Conservation (phyloP, 2,888 invertebrate genomes). For the Rhopalosiphum nymphaeae region DNA sequence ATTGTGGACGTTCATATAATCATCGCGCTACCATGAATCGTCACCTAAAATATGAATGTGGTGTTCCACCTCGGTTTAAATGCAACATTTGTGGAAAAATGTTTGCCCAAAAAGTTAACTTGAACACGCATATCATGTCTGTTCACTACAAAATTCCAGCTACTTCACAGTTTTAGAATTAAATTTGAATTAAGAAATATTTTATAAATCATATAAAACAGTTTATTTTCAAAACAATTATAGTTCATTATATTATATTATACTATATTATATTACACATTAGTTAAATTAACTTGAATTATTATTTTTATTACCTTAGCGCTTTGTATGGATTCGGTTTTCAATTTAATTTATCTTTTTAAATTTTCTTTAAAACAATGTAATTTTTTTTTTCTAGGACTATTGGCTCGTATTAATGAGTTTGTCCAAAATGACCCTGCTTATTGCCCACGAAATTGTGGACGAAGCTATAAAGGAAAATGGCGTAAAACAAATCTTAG, state of each 20-base stretch:
- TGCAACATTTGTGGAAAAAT: conserved; percentile 62
- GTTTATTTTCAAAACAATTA: conserved; percentile 2
- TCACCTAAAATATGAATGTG: conserved; percentile 60
- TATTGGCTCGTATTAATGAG: conserved; percentile 49
- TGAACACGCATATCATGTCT: conserved; percentile 43
- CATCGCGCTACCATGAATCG: conserved; percentile 66
- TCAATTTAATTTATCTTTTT: background rate
- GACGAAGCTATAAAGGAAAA: conserved; percentile 72
- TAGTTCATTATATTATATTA: conserved; percentile 19
- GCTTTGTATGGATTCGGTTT: conserved; percentile 58
- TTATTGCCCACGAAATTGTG: conserved; percentile 64
- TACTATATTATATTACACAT: background rate
- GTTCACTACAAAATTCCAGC: conserved; percentile 21
- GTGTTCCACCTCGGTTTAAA: conserved; percentile 59
- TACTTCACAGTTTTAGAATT: background rate
- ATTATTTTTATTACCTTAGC: conserved; percentile 32
- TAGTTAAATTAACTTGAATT: conserved; percentile 26
- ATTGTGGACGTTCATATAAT: conserved; percentile 66
- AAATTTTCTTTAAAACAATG: background rate
- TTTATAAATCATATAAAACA: background rate
- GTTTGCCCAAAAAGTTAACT: conserved; percentile 59
- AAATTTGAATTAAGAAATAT: background rate
- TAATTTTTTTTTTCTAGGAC: conserved; percentile 33
- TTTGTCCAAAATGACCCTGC: conserved; percentile 57
- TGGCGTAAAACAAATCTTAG: conserved; percentile 63